Conservation (phyloP, 2,797 vertebrate species). For the Myripristis murdjan region DNA sequence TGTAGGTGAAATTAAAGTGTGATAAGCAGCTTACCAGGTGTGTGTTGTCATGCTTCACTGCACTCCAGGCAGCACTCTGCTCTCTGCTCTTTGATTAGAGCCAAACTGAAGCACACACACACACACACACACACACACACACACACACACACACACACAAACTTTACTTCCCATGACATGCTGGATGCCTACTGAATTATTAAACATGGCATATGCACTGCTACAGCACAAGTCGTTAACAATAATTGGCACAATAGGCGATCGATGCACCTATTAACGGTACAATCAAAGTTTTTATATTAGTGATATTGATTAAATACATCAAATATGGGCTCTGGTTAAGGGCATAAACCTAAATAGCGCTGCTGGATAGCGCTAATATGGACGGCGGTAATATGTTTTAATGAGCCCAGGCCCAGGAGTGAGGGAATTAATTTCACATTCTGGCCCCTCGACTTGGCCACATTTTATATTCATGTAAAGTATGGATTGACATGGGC, state of each 20-base stretch:
- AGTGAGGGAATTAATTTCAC: constrained; percentile 42
- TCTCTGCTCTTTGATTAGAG: constrained; percentile 76
- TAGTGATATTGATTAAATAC: constrained; percentile 60
- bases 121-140: constrained; percentile 21
- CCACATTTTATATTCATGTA: constrained; percentile 38
- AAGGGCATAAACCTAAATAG: too few species aligned
- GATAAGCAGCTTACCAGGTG: constrained; percentile 87
- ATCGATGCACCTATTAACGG: constrained; percentile 59
- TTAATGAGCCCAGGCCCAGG: constrained; percentile 47
- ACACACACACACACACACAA: constrained; percentile 16
- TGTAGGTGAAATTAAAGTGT: constrained; percentile 84
- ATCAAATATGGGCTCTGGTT: constrained; percentile 4
- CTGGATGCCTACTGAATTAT: constrained; percentile 70
- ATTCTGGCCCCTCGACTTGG: constrained; percentile 45
- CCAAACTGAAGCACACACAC: constrained; percentile 34
- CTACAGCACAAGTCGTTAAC: constrained; percentile 59
- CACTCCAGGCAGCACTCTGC: constrained; percentile 76
- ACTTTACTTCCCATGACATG: constrained; percentile 38
- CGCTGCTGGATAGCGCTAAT: constrained; percentile 51
- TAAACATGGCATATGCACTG: constrained; percentile 59
- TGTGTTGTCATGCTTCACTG: constrained; percentile 80
- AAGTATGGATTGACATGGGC: constrained; percentile 16
- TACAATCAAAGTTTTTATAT: constrained; percentile 58
- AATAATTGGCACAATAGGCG: constrained; percentile 54
- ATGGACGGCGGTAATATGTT: constrained; percentile 47